phyloP scores from a whole-genome alignment of 2,113 vertebrate genomes.

The Gallinago undulata region DNA sequence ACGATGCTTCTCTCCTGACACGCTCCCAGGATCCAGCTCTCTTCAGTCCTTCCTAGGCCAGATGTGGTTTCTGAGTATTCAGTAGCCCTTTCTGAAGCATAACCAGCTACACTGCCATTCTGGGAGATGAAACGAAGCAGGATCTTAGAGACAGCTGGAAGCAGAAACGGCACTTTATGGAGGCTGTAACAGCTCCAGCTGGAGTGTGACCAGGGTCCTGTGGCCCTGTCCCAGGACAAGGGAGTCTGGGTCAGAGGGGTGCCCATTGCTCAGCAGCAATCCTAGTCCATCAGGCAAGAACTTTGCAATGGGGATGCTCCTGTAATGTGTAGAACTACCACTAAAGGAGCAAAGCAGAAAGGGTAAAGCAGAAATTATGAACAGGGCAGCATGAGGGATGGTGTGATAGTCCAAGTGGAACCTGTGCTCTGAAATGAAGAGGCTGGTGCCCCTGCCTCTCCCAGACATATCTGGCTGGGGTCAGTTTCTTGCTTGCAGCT shows the following conservation, averaged over 20 bases:
- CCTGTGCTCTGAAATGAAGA: background rate
- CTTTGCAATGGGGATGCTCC: background rate
- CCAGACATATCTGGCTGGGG: background rate
- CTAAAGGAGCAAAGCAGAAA: background rate
- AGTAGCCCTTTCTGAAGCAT: background rate
- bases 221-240: background rate
- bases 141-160: background rate
- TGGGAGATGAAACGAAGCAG: background rate
- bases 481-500: background rate
- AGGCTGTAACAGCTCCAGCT: background rate
- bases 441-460: background rate
- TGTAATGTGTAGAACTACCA: background rate
- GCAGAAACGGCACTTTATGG: background rate
- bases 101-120: background rate
- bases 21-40: background rate
- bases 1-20: background rate
- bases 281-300: background rate
- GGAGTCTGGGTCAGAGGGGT: background rate
- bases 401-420: background rate
- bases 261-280: background rate
- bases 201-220: background rate
- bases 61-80: background rate
- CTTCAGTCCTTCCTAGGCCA: background rate
- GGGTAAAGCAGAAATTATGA: background rate
- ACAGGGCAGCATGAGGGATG: background rate